These are phyloP conservation scores for Pangasius krempfi DNA, from an alignment of 2,797 vertebrate genomes.

Conservation along the genomic window DNA sequence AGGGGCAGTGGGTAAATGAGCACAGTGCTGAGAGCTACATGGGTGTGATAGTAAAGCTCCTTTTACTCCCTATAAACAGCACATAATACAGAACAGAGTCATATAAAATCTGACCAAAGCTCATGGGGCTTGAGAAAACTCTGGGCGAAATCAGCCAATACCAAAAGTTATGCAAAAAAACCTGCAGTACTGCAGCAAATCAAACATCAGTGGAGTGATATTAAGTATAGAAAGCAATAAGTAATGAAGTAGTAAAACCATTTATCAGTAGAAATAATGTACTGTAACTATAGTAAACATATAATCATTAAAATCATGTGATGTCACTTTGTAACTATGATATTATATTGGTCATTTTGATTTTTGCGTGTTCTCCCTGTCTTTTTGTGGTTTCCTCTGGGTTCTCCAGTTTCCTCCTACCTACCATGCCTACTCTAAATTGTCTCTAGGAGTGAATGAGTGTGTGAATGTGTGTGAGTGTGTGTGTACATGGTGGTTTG, in stretches of 20 bases:
- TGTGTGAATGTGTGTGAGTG: background rate
- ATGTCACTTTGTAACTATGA: background rate
- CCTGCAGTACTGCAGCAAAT: background rate
- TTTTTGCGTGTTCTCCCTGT: background rate
- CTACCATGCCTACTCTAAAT: background rate
- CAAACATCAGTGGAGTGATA: background rate
- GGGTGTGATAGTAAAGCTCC: background rate
- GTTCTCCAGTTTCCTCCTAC: background rate
- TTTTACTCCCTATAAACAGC: conserved; percentile 5
- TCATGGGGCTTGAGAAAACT: background rate
- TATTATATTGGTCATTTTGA: background rate
- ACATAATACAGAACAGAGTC: background rate
- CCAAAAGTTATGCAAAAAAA: background rate
- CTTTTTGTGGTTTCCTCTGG: background rate
- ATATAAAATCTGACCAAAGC: conserved; percentile 1
- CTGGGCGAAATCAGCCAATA: background rate
- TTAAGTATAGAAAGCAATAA: background rate
- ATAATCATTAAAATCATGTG: background rate
- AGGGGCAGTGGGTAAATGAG: conserved; percentile 10
- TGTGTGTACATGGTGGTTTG: no score
- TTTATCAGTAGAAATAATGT: background rate
- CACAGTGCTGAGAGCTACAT: background rate
- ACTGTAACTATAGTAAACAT: background rate
- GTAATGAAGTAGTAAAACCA: background rate
- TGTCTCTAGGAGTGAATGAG: background rate